Base-by-base conservation (phyloP, 2,888 invertebrate genomes). In the Drosophila maculinotata region DNA sequence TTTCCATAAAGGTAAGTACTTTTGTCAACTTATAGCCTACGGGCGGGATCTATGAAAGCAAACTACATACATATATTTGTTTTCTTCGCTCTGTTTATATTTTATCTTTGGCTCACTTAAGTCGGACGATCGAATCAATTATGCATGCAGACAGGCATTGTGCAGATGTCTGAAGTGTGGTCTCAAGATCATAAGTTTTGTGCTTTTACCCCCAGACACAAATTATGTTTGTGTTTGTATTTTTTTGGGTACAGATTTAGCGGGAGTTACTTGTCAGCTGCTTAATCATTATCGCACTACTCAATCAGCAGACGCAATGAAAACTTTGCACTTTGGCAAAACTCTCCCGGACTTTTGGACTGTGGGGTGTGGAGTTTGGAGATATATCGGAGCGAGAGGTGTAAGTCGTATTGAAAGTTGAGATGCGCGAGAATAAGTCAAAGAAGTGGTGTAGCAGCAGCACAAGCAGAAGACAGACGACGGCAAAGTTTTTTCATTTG, bases 401-500 rank as follows among this genome's bases (percentile, higher is more conserved):
- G 62, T 51, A 49, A 52, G 64, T 51, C 60, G 72, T 76, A 83
- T 86, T 88, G 81, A 82, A 88, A 82, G 87, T 76, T 79, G 68
- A 86, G 86, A 69, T 39, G 71, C 33, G 64, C 54, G 48, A 66
- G 54, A 64, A 44, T 31, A 15, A 59, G 30, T 30, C 31, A 38
- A 25, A 51, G 51, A 7, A 38, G 53, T 7, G 36, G 28, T n/a
- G n/a, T 14, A 14, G n/a, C 15, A 28, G n/a, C 30, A 25, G 44
- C 33, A 65, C 48, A 48, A 57, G 68, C 53, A 53, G 54, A 77
- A 57, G 81, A 69, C 59, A 64, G 69, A 65, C 71, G 73, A 79
- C 81, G 88, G 88, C 73, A 88, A 82, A 82, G 87, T 82, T 82
- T 82, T 87, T 89, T 89, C 87, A 87, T 87, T 79, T 77, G 89